Evolutionary conservation across 1,140 invertebrate genomes (phyloP), one percentile per base, ranked within the genome.

Genomic region (Epicauta chinensis): DNA sequence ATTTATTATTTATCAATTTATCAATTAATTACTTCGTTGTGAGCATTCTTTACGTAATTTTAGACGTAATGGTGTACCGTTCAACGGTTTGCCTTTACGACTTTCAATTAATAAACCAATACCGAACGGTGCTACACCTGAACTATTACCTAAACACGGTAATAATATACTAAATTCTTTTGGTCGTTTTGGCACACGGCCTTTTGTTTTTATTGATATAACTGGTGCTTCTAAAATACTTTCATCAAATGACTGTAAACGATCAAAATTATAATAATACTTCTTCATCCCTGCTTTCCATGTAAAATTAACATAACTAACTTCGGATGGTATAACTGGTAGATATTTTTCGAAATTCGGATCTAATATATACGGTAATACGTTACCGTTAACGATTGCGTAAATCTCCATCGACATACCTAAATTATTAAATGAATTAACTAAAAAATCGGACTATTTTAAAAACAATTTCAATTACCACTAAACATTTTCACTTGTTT

Each of bases 11-110:
- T 23, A 23, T 23, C 23, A 23, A 34, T 9, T 34, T 9, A 34
- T 11, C n/a, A 39, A 34, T 29, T 44, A 34, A 15, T 85, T 81
- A 91, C 87, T 88, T 82, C 86, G 84, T 75, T 89, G 83, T 71
- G 86, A 83, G 79, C 94, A 97, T 80, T 95, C 88, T 82, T 97
- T 97, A 73, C 89, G 83, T 62, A 97, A 79, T 67, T 84, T 86
- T 56, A 97, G 79, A 66, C 87, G 81, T 54, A 97, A 77, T 47
- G 93, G 93, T 62, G 91, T 96, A 61, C 91, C 92, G 64, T 87
- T 84, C 49, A 96, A 72, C 39, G 87, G 82, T 65, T 81, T 76
- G 58, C 81, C 84, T 72, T 81, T 83, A 65, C 80, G 78, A 67
- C 77, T 86, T 72, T 91, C 82, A 55, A 97, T 91, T 54, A 87